phyloP scores from a whole-genome alignment of 2,113 vertebrate species.

The Cephalopholis sonnerati region DNA sequence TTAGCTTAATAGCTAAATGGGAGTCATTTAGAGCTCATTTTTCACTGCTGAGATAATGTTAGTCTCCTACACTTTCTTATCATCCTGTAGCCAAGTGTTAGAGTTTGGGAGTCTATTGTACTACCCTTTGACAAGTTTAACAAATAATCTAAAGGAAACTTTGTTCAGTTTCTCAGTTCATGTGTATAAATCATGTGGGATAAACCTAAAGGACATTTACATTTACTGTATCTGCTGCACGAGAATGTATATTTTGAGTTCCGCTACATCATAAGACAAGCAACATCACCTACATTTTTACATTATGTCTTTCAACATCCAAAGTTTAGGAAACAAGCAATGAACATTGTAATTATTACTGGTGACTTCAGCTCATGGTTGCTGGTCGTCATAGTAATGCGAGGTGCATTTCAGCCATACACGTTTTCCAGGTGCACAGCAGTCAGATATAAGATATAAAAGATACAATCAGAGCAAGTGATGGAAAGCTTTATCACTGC shows the following conservation, averaged over 20 bases:
- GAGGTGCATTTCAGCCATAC: neutral
- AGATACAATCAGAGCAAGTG: neutral
- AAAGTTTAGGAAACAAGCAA: neutral
- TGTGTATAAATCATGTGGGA: neutral
- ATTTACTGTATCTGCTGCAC: neutral
- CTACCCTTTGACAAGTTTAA: neutral
- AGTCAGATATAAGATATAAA: neutral
- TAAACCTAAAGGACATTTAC: neutral
- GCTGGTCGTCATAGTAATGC: neutral
- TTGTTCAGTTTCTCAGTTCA: neutral
- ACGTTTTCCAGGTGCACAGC: neutral
- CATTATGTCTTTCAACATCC: neutral
- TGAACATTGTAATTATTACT: neutral
- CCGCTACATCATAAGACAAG: neutral
- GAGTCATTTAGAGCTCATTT: conserved; percentile 54
- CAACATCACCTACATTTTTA: neutral
- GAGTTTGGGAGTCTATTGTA: neutral
- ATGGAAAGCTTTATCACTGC: neutral
- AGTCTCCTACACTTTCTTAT: conserved; percentile 39
- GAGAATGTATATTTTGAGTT: neutral
- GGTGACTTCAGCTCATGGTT: neutral
- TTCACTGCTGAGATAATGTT: conserved; percentile 59
- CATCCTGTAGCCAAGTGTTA: conserved; percentile 7
- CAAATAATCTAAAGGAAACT: neutral
- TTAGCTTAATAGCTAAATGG: conserved; percentile 38